Base-by-base conservation (phyloP, 1,140 invertebrate genomes). In the Drosophila simulans region DNA sequence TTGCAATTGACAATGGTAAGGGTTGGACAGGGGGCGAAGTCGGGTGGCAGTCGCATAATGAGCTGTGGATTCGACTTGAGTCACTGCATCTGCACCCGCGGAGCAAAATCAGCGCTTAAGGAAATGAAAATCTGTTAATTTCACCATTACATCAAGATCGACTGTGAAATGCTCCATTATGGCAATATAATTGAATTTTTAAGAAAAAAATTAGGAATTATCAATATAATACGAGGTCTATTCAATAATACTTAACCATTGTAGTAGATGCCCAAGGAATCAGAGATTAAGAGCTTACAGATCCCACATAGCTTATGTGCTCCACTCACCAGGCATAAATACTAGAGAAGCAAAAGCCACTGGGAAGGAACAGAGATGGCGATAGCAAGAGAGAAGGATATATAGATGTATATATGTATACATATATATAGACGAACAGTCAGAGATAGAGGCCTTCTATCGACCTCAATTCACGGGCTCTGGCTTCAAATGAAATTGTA, bases 1-100 rank as follows among this genome's bases (percentile, higher is more conserved):
- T 82, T 82, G 79, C 79, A 77, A 82, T 80, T 80, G 60, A 79
- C 69, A 80, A 73, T 78, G 68, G n/a, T 49, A 17, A 39, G 57
- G 17, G 13, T 1, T 22, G 22, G 5, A n/a, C 5, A 1, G 22
- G 34, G 4, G 45, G 37, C 0, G 5, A 45, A 22, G 17, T 22
- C n/a, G 17, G 13, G 31, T 54, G 31, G 39, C 45, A 27, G 66
- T 46, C 37, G 37, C 46, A 72, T 60, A 72, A 72, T 72, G 69
- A 72, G 69, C 54, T 60, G 48, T 17, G 25, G 11, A 12, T 40
- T 31, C 17, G 34, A 34, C 48, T 51, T 34, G 45, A 49, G 31
- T 39, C 20, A 48, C 15, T 43, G 42, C 54, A 45, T 31, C 20
- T 52, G 59, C 59, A 65, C 3, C 17, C 25, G 17, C 45, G 37